Evolutionary conservation across 2,888 invertebrate species (phyloP), one percentile per base, ranked within the genome.

Genomic region (Ommatoiulus sabulosus): DNA sequence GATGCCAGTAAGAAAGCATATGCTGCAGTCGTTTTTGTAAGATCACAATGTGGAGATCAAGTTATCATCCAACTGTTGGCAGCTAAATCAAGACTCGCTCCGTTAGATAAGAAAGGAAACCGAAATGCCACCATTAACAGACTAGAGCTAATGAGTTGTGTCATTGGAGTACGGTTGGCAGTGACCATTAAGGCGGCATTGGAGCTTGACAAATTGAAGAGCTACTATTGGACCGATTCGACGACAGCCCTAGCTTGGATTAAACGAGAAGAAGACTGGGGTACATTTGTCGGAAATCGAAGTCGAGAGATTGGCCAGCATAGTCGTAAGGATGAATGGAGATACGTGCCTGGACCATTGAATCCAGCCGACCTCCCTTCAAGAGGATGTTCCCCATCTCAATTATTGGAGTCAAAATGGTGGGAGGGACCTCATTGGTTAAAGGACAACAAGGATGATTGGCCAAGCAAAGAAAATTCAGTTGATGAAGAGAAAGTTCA

Each of bases 1-100:
- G 80, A 87, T 85, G 88, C 87, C 52, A 20, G 48, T 20, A 24
- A 87, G 20, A 87, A 48, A 15, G 87, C 87, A 4, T 87, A 87
- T 87, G 48, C 46, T 7, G 48, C 46, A 4, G 87, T 87, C 0
- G 48, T 48, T 5, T 87, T 6, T 35, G 84, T 3, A 84, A 24
- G 63, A 63, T n/a, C n/a, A n/a, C n/a, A 63, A 63, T 0, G 4
- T n/a, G n/a, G 4, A 63, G 63, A 63, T 63, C 4, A 52, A 12
- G 52, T 84, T 0, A 3, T 3, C 4, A 17, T 52, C 12, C 63
- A 20, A 6, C n/a, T 20, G 63, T n/a, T 63, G 17, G 63, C 63
- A n/a, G 63, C 63, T 3, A 63, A 63, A 7, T 63, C 63, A n/a
- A n/a, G 63, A n/a, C 63, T 63, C 17, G 85, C 44, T 35, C 20